Base-by-base conservation (phyloP, 2,113 vertebrate genomes). In the Corydoras sp. region DNA sequence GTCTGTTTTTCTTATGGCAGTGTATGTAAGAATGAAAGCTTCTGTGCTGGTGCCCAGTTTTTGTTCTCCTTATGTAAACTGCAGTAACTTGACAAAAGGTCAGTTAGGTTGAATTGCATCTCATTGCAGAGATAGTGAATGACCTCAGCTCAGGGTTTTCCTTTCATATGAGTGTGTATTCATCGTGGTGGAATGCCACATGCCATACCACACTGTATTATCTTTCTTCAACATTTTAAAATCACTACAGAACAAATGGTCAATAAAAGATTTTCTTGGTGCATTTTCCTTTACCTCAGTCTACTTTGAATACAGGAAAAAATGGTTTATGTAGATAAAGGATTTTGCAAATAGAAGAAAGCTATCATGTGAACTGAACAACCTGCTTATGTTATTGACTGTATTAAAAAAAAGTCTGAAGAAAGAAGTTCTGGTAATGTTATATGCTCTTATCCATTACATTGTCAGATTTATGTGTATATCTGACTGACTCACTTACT, bases 1-100 rank as follows among this genome's bases (percentile, higher is more conserved):
- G 78, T 72, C 77, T 73, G 14, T 70, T 81, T 77, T 77, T 68
- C 64, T 71, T 75, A 75, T 74, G 71, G 73, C 51, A 69, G 43
- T 58, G 32, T 54, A 63, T 63, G 63, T 66, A 32, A 15, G 60
- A 48, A 64, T 63, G 66, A 67, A 78, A 64, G 69, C 64, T 58
- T 68, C 43, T 2, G 64, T 11, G 48, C 8, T 14, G 15, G 58
- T 35, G 64, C 58, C 61, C 30, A 12, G 50, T 64, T 65, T 73
- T 77, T 66, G 68, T 65, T 53, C 51, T 30, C 31, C 49, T 66
- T 67, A 61, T n/a, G 53, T 48, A 50, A 56, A 64, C 54, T 73
- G 13, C 35, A 72, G 54, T 68, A 62, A 65, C 71, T 69, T 11
- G 32, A 63, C 64, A 31, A 66, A 65, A 68, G 68, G 66, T 58